Evolutionary conservation across 2,113 vertebrate species (phyloP).

Genomic region (Mus pahari): DNA sequence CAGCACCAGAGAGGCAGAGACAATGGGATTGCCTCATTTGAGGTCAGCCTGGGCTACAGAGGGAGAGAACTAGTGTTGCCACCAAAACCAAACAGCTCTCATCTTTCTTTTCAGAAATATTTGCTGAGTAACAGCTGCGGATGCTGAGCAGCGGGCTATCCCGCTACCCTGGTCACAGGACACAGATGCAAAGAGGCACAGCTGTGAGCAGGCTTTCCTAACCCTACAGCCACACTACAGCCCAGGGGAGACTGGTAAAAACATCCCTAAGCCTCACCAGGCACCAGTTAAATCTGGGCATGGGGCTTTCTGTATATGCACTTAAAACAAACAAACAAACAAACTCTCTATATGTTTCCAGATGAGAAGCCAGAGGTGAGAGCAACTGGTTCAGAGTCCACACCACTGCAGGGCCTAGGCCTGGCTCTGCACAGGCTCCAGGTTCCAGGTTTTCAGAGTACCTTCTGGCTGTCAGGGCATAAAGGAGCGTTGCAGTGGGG

Average conservation of each 20-base stretch:
- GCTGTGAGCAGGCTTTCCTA: not conserved
- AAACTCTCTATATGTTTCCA: not conserved
- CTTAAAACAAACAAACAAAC: not conserved
- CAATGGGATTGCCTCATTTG: not conserved
- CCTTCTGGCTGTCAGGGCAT: not conserved
- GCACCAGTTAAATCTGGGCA: not conserved
- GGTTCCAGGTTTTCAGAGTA: not conserved
- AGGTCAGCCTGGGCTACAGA: not conserved
- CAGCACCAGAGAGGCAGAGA: not conserved
- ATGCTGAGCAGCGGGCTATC: accelerated
- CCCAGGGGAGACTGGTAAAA: not conserved
- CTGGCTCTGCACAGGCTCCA: no score
- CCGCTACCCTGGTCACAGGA: accelerated
- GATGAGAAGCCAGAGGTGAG: not conserved
- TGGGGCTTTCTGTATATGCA: not conserved
- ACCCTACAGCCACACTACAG: not conserved
- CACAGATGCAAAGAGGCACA: not conserved
- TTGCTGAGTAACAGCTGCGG: not conserved
- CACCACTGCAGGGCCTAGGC: not conserved
- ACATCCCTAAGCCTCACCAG: not conserved
- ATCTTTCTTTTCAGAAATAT: not conserved
- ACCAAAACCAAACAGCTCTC: not conserved
- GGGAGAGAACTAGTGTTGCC: not conserved
- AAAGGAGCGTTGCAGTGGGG: not conserved
- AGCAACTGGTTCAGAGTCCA: not conserved